Percentiles rank a stretch among this genome's conserved stretches.
phyloP scores from a whole-genome alignment of 2,113 vertebrate species.

The Hoplias malabaricus region DNA sequence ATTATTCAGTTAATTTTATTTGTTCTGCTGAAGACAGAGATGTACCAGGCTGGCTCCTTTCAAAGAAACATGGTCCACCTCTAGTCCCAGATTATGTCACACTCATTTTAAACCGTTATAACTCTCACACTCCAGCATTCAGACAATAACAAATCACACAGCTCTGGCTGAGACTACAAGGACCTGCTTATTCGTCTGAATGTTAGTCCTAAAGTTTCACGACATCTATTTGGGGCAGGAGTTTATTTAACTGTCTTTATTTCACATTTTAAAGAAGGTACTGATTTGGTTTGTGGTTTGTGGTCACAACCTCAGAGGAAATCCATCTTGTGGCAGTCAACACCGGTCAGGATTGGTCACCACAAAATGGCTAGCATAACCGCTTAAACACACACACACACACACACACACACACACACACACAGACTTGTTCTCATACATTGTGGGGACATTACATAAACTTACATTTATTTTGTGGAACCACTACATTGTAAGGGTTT shows the following conservation, averaged over 20 bases:
- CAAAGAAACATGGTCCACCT: background rate
- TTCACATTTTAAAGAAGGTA: background rate
- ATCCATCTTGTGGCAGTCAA: background rate
- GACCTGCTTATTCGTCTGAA: constrained; percentile 38
- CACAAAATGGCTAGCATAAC: too few relatives aligned
- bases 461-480: too few relatives aligned
- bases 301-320: too few relatives aligned
- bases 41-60: background rate
- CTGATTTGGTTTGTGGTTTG: background rate
- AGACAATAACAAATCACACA: constrained; percentile 37
- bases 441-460: too few relatives aligned
- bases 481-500: too few relatives aligned
- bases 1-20: background rate
- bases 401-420: too few relatives aligned
- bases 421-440: too few relatives aligned
- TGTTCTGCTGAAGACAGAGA: background rate
- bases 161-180: background rate
- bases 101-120: too few relatives aligned
- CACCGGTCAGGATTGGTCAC: background rate
- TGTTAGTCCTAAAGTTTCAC: constrained; percentile 27
- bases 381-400: too few relatives aligned
- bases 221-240: constrained; percentile 20
- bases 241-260: constrained; percentile 48
- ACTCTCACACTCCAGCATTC: constrained; percentile 23
- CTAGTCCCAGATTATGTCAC: background rate